Evolutionary conservation across 64 coral and sea anemone species (phyloP), one percentile per base, ranked within the genome.

Genomic region (Stichodactyla mertensii): DNA sequence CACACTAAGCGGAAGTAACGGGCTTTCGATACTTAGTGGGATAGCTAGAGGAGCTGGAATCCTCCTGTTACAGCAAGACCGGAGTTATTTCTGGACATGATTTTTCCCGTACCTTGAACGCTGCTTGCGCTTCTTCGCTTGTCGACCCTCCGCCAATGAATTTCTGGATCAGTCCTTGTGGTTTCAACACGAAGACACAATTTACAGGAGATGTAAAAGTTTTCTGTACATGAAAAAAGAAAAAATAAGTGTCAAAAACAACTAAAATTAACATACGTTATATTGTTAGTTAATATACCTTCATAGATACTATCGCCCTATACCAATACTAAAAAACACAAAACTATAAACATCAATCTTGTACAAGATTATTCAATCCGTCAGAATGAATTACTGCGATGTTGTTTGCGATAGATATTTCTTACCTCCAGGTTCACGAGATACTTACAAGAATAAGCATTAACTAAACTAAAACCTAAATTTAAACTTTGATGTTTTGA

Each of bases 111-210:
- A 71, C 86, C 53, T 64, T 90, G 57, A 78, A 89, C 14, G 52
- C 82, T 54, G 85, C 61, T 31, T 83, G 86, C 23, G 86, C 78
- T 15, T 70, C 91, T 64, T 92, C 60, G 54, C 77, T 89, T n/a
- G 86, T 82, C 57, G 92, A 89, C 22, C 94, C 85, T 58, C 86
- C 86, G 0, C 91, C 88, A 51, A 89, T 85, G 53, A 89, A 87
- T 36, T 90, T 96, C 85, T 96, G 94, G 6, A 96, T 61, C 64
- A 96, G 85, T 16, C 94, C 94, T 89, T 96, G 94, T 0, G 94
- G 94, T 70, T 93, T 96, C 54, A 96, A 71, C 23, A 96, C 85
- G 84, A 84, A 96, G 6, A 96, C 91, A 82, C 82, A 89, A 82
- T 87, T 85, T 60, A 93, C 80, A 87, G 85, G 71, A 14, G 87